Base-by-base conservation (phyloP, 2,113 vertebrate species). In the Hypomesus transpacificus region DNA sequence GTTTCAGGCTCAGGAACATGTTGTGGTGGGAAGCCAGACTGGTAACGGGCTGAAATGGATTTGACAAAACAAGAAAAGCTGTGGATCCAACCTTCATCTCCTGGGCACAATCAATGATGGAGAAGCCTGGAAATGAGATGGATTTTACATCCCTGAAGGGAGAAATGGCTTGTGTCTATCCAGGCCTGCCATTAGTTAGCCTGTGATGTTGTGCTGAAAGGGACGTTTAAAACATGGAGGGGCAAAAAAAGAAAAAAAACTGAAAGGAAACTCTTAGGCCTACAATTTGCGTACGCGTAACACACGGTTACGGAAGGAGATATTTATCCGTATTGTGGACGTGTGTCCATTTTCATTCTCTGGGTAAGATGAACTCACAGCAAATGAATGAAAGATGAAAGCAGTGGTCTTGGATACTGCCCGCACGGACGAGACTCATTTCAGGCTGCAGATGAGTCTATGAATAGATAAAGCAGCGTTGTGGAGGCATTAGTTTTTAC, bases 91-190 rank as follows among this genome's bases (percentile, higher is more conserved):
- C 61, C 67, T 69, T 74, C 70, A 74, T 77, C 67, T 76, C 60
- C 70, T 28, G 56, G 39, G 65, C 9, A 53, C 28, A 69, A 75
- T 77, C 68, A 77, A 78, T 81, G 77, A 72, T 69, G 64, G 60
- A 75, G 20, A 71, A 52, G 65, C 21, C 67, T 59, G 17, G 54
- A 71, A 64, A 75, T 65, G 1, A 66, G 67, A 80, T 62, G 66
- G 71, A 59, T 51, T 64, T 56, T 62, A 34, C 76, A 69, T 51
- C 31, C 63, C 65, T 76, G 66, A 63, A 46, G 66, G 53, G 62
- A 46, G 62, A 63, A 73, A 70, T 13, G 63, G 62, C 56, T 66
- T 13, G 21, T 57, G 31, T 80, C 73, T 66, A 57, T 69, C 62
- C 56, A n/a, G 50, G 65, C 14, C 31, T 51, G 64, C 64, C 39